phyloP scores from a whole-genome alignment of 2,797 vertebrate genomes.

The Hylomyscus alleni region DNA sequence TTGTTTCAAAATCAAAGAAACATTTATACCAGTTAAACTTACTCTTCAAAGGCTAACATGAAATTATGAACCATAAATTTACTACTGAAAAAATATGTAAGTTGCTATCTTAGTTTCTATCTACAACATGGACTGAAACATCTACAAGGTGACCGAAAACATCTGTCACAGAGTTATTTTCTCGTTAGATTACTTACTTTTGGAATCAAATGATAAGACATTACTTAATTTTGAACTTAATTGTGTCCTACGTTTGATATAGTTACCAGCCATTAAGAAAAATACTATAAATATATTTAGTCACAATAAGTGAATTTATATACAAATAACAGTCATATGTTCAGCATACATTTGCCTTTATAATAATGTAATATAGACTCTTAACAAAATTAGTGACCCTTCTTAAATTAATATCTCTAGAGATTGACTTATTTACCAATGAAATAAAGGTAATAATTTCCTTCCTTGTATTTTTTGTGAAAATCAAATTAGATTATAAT shows the following conservation, averaged over 20 bases:
- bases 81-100: not conserved
- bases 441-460: conserved; percentile 10
- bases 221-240: not conserved
- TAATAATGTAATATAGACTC: not conserved
- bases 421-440: conserved; percentile 21
- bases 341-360: not conserved
- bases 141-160: not conserved
- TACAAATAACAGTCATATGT: not conserved
- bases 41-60: not conserved
- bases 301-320: conserved; percentile 25
- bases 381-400: not conserved
- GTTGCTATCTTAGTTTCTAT: not conserved
- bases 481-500: not conserved
- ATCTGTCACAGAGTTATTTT: not conserved
- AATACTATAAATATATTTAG: not conserved
- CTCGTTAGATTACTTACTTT: not conserved
- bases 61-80: not conserved
- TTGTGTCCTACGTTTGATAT: not conserved
- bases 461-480: conserved; percentile 9
- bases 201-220: not conserved
- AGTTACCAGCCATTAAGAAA: conserved; percentile 23
- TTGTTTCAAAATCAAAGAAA: not conserved
- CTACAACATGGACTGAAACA: not conserved
- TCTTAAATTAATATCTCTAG: not conserved
- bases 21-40: not conserved